Base-by-base conservation (phyloP, 1,140 invertebrate species). In the Diuraphis noxia region DNA sequence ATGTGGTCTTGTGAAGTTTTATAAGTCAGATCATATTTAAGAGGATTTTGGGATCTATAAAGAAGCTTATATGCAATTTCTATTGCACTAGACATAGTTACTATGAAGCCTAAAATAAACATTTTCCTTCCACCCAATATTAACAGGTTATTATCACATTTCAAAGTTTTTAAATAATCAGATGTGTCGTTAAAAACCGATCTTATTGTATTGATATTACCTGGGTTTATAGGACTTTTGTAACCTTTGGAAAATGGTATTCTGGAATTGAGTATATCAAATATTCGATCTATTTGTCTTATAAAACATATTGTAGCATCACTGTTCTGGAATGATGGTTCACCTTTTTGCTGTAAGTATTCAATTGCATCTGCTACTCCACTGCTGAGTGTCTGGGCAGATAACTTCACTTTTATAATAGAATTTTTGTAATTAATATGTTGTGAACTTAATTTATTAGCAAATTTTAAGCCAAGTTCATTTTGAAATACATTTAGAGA, bases 251-350 rank as follows among this genome's bases (percentile, higher is more conserved):
- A 63, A 63, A 63, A 63, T 63, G 56, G 56, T 63, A 63, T 63
- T 63, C 30, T 63, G 30, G 56, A 63, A 72, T 72, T 72, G 25
- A 72, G 63, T 10, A 72, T 72, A 52, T 52, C 49, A 52, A 52
- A 52, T 52, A 52, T 52, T 52, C 49, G 49, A 52, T 23, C 21
- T 52, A 52, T 52, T 52, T 52, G 49, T 52, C 49, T 52, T 52
- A 72, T 72, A 72, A 72, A 72, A 72, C 2, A 72, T 34, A 72
- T 34, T n/a, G 63, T 72, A 72, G 63, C 63, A 30, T 72, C 63
- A 72, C 63, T 72, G n/a, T 72, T 72, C n/a, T 72, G 25, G n/a
- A 72, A 72, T n/a, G 63, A 72, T n/a, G n/a, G 34, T 79, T 79
- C 72, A 79, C 34, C 72, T 79, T 36, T 79, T 79, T 79, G n/a